Base-by-base conservation (phyloP, 2,113 vertebrate genomes). In the Polypterus bichir region DNA sequence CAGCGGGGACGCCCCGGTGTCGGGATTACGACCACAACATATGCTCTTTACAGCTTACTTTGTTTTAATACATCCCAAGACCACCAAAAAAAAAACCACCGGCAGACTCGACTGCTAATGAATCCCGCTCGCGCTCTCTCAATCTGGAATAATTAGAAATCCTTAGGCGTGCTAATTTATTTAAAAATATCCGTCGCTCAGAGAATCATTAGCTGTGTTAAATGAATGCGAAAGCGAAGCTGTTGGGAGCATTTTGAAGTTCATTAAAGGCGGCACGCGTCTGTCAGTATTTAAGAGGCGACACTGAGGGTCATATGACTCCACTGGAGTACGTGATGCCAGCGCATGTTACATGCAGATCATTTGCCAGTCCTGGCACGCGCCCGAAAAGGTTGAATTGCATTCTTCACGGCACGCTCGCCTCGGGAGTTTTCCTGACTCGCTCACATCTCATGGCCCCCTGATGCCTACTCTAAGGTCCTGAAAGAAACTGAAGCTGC, bases 181-280 rank as follows among this genome's bases (percentile, higher is more conserved):
- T 84, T 85, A 85, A 84, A 76, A 88, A 85, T 87, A 83, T 79
- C 82, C 64, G 74, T 78, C 77, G 70, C 84, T 86, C 86, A 65
- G 73, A 78, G 73, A 84, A 84, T 87, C 85, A 85, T 92, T 91
- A 90, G 84, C 82, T 76, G 76, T 81, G 86, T 84, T 86, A 86
- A 91, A 91, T 90, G 86, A 77, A 89, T 90, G 88, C 77, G 75
- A 81, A 89, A 88, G 83, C 79, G 86, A 87, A 88, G 83, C 86
- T 83, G 82, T 82, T 80, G 70, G 76, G 84, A 87, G 80, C 82
- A 81, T 82, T 85, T 80, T 69, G 76, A 75, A 83, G 82, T 88
- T 86, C 83, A 84, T 85, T 86, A 81, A 83, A 79, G 79, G 72
- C 76, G 75, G 69, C 64, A 10, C 59, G 73, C 65, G 71, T 85